phyloP scores from a whole-genome alignment of 1,140 invertebrate species.

The Micrasema longulum region DNA sequence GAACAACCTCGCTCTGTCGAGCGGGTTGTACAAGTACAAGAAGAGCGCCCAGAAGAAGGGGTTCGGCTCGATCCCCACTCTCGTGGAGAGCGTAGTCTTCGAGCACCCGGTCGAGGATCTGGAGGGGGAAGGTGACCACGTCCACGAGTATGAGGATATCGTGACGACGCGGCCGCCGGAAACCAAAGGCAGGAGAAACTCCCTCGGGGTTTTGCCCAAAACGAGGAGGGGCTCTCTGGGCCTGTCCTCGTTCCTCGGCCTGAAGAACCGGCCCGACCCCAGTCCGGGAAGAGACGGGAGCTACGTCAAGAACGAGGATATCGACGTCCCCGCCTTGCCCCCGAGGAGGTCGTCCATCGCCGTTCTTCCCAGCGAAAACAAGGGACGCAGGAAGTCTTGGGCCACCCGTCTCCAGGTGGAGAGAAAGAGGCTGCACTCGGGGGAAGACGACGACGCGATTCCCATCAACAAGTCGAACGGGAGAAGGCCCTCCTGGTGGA shows the following conservation, averaged over 20 bases:
- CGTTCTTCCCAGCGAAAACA: constrained; percentile 60
- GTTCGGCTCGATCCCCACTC: constrained; percentile 61
- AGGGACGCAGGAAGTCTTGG: constrained; percentile 74
- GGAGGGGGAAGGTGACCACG: constrained; percentile 41
- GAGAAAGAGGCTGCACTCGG: constrained; percentile 65
- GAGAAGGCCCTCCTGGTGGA: constrained; percentile 86
- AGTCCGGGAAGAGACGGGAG: constrained; percentile 46
- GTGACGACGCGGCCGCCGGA: constrained; percentile 14
- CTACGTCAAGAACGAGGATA: constrained; percentile 63
- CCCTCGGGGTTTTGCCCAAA: constrained; percentile 43
- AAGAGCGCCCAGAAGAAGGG: constrained; percentile 45
- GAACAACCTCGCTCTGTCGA: constrained; percentile 42
- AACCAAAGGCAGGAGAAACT: constrained; percentile 40
- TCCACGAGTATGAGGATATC: constrained; percentile 43
- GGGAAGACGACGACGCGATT: constrained; percentile 58
- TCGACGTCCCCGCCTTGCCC: constrained; percentile 63
- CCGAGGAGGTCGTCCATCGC: constrained; percentile 79
- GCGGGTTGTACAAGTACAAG: constrained; percentile 47
- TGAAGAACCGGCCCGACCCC: constrained; percentile 40
- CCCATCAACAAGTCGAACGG: constrained; percentile 68
- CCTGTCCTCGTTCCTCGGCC: constrained; percentile 34
- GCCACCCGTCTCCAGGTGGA: constrained; percentile 62
- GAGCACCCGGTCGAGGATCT: constrained; percentile 59
- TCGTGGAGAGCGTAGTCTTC: constrained; percentile 58
- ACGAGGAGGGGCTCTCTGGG: constrained; percentile 44